Evolutionary conservation across 2,797 vertebrate species (phyloP).

Genomic region (Eupleurogrammus muticus): DNA sequence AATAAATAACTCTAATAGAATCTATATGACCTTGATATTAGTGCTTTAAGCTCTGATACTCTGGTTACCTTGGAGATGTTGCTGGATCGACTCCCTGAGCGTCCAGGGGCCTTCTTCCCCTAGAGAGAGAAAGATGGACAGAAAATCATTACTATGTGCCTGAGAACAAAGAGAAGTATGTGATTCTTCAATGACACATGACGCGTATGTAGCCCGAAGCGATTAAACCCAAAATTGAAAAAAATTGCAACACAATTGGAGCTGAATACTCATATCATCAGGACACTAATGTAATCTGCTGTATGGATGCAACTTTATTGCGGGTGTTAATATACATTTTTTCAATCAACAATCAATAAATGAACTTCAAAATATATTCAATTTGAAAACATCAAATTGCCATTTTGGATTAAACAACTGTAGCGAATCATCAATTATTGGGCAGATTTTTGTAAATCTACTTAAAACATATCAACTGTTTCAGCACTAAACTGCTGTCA

Average conservation of each 20-base stretch:
- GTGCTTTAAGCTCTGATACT: conserved; percentile 17
- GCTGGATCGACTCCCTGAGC: conserved; percentile 93
- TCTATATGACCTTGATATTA: conserved; percentile 21
- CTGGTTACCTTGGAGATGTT: conserved; percentile 94
- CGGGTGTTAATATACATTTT: too few species aligned
- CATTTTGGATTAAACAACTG: too few species aligned
- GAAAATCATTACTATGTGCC: conserved; percentile 37
- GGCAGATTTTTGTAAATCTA: too few species aligned
- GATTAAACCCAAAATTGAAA: conserved; percentile 1
- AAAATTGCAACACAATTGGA: neutral
- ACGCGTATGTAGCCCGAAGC: neutral
- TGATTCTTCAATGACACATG: conserved; percentile 23
- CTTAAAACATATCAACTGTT: too few species aligned
- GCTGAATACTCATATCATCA: neutral
- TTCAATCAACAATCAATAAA: too few species aligned
- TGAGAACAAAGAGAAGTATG: conserved; percentile 2
- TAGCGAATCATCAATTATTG: too few species aligned
- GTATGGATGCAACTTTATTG: neutral
- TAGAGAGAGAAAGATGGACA: conserved; percentile 72
- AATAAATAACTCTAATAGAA: conserved; percentile 1
- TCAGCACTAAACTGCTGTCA: too few species aligned
- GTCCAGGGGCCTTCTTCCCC: conserved; percentile 90
- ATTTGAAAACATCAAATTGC: too few species aligned
- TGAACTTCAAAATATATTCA: too few species aligned
- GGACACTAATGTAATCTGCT: neutral